These are phyloP conservation scores for Eospalax fontanierii DNA, from an alignment of 2,797 vertebrate species.

Conservation along the genomic window DNA sequence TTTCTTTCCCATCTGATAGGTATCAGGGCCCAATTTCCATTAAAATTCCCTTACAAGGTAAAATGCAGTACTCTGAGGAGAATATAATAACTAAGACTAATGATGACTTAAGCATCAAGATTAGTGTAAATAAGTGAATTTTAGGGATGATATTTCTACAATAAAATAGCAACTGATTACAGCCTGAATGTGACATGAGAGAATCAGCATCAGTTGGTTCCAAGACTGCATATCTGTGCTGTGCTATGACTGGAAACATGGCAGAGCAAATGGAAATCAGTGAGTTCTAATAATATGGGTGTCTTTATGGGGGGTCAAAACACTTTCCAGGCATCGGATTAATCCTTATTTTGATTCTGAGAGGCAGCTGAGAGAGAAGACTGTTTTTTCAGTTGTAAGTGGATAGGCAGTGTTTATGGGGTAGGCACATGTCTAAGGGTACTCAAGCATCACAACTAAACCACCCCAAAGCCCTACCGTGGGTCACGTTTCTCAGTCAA, in stretches of 20 bases:
- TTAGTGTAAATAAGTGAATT: conserved; percentile 77
- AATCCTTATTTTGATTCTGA: conserved; percentile 65
- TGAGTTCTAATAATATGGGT: conserved; percentile 63
- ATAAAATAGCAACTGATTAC: conserved; percentile 79
- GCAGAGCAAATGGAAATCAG: conserved; percentile 69
- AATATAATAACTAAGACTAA: conserved; percentile 77
- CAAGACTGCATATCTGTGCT: conserved; percentile 58
- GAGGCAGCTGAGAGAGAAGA: conserved; percentile 47
- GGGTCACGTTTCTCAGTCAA: not conserved
- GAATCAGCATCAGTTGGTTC: conserved; percentile 74
- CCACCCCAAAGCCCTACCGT: not conserved
- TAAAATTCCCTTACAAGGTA: conserved; percentile 71
- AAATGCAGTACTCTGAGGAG: conserved; percentile 63
- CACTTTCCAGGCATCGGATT: conserved; percentile 65
- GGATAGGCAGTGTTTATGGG: not conserved
- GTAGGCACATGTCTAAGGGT: not conserved
- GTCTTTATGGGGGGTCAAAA: conserved; percentile 62
- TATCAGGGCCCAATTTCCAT: conserved; percentile 71
- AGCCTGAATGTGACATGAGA: conserved; percentile 65
- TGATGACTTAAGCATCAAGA: conserved; percentile 75
- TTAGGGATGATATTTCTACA: conserved; percentile 69
- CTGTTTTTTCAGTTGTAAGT: conserved; percentile 63
- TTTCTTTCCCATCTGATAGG: conserved; percentile 55
- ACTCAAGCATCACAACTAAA: not conserved
- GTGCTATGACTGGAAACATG: conserved; percentile 57